These are phyloP conservation scores for Ornithoptera alexandrae DNA, from an alignment of 2,888 invertebrate species.

Conservation along the genomic window DNA sequence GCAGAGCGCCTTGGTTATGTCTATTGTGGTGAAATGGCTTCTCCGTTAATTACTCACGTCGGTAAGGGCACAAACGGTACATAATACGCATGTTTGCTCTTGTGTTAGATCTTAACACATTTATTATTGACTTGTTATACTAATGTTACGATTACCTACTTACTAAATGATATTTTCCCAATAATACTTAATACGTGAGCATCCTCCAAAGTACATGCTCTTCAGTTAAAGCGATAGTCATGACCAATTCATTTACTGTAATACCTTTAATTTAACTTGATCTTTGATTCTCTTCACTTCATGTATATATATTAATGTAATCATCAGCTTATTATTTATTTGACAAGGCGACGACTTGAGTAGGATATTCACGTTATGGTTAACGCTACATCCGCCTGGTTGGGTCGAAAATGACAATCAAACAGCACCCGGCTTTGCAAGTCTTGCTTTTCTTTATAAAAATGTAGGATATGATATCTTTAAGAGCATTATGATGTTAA, in stretches of 20 bases:
- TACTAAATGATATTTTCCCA: neutral
- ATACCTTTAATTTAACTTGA: neutral
- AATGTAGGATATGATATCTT: neutral
- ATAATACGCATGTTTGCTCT: constrained; percentile 2
- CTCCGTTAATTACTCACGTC: constrained; percentile 4
- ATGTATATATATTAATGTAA: neutral
- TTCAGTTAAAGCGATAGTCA: neutral
- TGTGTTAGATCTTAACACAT: neutral
- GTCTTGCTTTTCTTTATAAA: neutral
- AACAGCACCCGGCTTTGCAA: neutral
- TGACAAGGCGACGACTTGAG: too few relatives aligned
- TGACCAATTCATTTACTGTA: neutral
- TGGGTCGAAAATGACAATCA: too few relatives aligned
- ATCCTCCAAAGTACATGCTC: neutral
- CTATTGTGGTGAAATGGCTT: constrained; percentile 5
- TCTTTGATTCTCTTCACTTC: neutral
- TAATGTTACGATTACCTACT: neutral
- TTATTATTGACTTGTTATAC: neutral
- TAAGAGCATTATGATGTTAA: neutral
- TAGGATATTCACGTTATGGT: too few relatives aligned
- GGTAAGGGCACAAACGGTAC: neutral
- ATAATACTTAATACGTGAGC: neutral
- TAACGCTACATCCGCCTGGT: too few relatives aligned
- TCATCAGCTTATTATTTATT: neutral
- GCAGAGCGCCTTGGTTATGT: neutral